Percentiles rank a stretch among this genome's conserved stretches.
Evolutionary conservation across 1,140 invertebrate species (phyloP).

Genomic region (Gonatopus flavifemur): DNA sequence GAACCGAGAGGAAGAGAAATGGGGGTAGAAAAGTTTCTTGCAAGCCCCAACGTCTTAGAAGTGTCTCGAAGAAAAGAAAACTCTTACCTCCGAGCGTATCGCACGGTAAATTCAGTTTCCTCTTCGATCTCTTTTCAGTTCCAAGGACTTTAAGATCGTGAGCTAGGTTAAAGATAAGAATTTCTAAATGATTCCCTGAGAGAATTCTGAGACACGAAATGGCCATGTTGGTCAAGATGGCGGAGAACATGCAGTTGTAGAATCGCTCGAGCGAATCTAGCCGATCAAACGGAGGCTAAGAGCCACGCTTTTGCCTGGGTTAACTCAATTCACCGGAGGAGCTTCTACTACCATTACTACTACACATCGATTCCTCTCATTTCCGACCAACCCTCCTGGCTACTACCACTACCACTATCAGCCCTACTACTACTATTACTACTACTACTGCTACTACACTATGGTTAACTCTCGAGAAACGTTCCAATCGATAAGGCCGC

Average conservation of each 20-base stretch:
- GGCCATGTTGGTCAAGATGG: conserved; percentile 40
- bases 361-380: conserved; percentile 2
- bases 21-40: conserved; percentile 19
- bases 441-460: not conserved
- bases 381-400: not conserved
- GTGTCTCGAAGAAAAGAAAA: too few relatives aligned
- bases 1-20: not conserved
- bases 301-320: conserved; percentile 53
- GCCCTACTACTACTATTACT: not conserved
- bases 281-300: conserved; percentile 58
- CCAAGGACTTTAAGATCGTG: too few relatives aligned
- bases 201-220: too few relatives aligned
- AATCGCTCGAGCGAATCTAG: conserved; percentile 56
- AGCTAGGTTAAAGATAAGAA: too few relatives aligned
- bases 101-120: too few relatives aligned
- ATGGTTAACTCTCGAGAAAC: conserved; percentile 35
- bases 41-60: too few relatives aligned
- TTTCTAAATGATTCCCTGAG: too few relatives aligned
- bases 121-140: too few relatives aligned
- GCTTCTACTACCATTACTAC: conserved; percentile 30
- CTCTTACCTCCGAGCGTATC: too few relatives aligned
- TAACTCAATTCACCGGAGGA: conserved; percentile 54
- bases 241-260: too few relatives aligned
- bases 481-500: conserved; percentile 52
- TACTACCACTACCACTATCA: not conserved